Base-by-base conservation (phyloP, 2,888 invertebrate species). In the Hetaerina titia region DNA sequence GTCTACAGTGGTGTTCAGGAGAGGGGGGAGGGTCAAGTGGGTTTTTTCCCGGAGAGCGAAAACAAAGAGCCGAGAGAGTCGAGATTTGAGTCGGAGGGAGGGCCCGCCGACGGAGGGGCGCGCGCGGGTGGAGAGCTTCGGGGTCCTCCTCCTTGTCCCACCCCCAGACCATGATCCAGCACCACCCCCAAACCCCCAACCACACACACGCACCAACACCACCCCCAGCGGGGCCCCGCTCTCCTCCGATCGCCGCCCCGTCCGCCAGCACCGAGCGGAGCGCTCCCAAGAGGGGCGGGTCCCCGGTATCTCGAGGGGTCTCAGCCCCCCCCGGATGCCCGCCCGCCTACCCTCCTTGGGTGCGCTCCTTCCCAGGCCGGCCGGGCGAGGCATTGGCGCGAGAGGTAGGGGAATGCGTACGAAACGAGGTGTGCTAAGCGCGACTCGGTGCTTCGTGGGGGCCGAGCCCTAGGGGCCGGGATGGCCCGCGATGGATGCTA, bases 361-460 rank as follows among this genome's bases (percentile, higher is more conserved):
- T 22, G 58, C 56, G 57, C 57, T 57, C 58, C n/a, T 22, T 57
- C 90, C 64, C 90, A 31, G 45, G 90, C 45, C 45, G 90, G 90
- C 63, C 31, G 90, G 64, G 90, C 90, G 90, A 90, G 90, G 90
- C 90, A 90, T 31, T 90, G 90, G 90, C 90, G 90, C 90, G 90
- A 63, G 90, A 22, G 90, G 90, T 90, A 90, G 90, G 90, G 90
- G 90, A 90, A 63, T 64, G 69, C 45, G 60, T 90, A 13, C 45
- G 64, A 15, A 22, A 19, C 60, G 90, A 90, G 90, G 90, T 90
- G 90, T 90, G 90, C 90, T 69, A 90, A 90, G 90, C 90, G 90
- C 90, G 90, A 90, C 90, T 90, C 90, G 90, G 90, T 63, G 63
- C 19, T 31, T 31, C 64, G 58, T 57, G 89, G 31, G 69, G 64